Percentiles rank a stretch among this genome's conserved stretches.
phyloP scores from a whole-genome alignment of 2,888 invertebrate genomes.

The Abrostola tripartita region DNA sequence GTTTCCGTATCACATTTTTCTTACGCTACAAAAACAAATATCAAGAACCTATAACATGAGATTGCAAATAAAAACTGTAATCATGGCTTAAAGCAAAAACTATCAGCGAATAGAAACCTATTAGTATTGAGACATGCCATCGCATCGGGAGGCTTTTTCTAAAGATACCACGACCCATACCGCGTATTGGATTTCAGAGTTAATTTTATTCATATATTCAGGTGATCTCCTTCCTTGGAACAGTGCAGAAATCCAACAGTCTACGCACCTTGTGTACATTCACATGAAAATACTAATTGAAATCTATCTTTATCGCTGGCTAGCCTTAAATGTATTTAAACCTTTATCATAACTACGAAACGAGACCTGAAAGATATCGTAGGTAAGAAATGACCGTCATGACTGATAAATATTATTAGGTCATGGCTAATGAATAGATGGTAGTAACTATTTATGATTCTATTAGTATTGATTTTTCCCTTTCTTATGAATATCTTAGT shows the following conservation, averaged over 20 bases:
- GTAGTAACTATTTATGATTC: background rate
- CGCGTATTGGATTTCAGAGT: slow-evolving; percentile 11
- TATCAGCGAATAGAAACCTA: slow-evolving; percentile 14
- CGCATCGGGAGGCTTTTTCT: slow-evolving; percentile 13
- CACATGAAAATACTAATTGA: background rate
- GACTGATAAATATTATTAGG: slow-evolving; percentile 2
- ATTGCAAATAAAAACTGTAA: slow-evolving; percentile 36
- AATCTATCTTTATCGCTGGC: background rate
- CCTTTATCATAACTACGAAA: background rate
- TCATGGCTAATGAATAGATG: background rate
- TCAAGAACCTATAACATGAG: slow-evolving; percentile 15
- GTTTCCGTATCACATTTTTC: background rate
- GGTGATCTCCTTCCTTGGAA: background rate
- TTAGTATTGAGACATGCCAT: slow-evolving; percentile 17
- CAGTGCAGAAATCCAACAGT: background rate
- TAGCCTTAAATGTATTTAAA: background rate
- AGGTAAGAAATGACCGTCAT: background rate
- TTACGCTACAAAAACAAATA: slow-evolving; percentile 9
- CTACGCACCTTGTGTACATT: background rate
- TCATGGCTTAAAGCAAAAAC: slow-evolving; percentile 30
- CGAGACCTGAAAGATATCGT: background rate
- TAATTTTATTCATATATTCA: slow-evolving; percentile 9
- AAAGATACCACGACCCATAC: slow-evolving; percentile 9
- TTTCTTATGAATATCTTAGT: background rate
- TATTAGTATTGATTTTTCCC: background rate